These are phyloP conservation scores for Solenopsis invicta DNA, from an alignment of 1,140 invertebrate species.

Conservation along the genomic window DNA sequence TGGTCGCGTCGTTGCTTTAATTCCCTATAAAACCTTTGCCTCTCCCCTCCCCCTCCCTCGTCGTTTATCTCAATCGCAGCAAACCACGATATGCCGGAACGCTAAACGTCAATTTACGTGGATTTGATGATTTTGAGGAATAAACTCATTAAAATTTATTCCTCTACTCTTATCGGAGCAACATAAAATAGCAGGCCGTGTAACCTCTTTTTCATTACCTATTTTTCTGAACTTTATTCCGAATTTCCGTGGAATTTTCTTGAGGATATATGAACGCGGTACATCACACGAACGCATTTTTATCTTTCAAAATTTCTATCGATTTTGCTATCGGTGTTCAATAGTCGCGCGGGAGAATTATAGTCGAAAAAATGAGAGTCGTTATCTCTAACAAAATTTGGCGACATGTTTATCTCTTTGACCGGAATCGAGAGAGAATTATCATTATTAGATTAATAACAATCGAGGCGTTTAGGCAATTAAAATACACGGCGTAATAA, in stretches of 20 bases:
- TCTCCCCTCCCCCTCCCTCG: too few relatives aligned
- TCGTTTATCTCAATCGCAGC: neutral
- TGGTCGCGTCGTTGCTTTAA: conserved; percentile 2
- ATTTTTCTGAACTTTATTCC: neutral
- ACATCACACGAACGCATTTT: neutral
- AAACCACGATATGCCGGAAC: neutral
- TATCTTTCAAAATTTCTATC: neutral
- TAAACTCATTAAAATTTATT: neutral
- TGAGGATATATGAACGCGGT: neutral
- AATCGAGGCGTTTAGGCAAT: conserved; percentile 4
- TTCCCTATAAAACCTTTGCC: neutral
- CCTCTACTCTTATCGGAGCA: neutral
- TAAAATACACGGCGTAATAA: conserved; percentile 29
- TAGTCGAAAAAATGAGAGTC: neutral
- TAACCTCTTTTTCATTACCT: neutral
- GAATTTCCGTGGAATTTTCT: neutral
- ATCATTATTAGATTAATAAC: conserved; percentile 18
- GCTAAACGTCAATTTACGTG: neutral
- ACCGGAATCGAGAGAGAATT: neutral
- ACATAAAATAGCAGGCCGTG: neutral
- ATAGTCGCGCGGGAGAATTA: neutral
- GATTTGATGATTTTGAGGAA: neutral
- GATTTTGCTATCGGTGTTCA: neutral
- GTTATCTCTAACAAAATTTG: neutral
- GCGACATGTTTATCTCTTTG: neutral